These are phyloP conservation scores for Petromus typicus DNA, from an alignment of 2,113 vertebrate species.

Conservation along the genomic window DNA sequence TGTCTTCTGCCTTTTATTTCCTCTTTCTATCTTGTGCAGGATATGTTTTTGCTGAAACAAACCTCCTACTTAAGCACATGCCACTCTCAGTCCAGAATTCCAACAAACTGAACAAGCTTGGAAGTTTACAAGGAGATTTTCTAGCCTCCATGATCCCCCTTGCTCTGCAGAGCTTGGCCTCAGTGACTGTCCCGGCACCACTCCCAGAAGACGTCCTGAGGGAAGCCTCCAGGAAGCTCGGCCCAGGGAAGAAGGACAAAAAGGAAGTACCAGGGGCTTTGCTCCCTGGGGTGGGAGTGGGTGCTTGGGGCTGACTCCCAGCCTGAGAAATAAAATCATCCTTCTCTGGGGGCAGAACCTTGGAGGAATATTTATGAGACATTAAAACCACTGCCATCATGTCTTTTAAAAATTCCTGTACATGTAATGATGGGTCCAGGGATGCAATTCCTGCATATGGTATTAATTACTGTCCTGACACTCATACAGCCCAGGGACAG, in stretches of 20 bases:
- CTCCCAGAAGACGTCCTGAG: background rate
- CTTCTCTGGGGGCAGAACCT: slow-evolving; percentile 18
- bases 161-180: background rate
- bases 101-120: background rate
- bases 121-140: background rate
- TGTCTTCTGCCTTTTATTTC: background rate
- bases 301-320: background rate
- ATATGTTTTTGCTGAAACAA: background rate
- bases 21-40: background rate
- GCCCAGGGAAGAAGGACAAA: background rate
- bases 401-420: slow-evolving; percentile 63
- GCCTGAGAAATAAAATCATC: slow-evolving; percentile 28
- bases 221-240: background rate
- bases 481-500: background rate
- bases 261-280: background rate
- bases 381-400: slow-evolving; percentile 57
- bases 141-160: background rate
- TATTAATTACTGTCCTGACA: slow-evolving; percentile 64
- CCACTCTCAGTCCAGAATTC: background rate
- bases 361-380: slow-evolving; percentile 69
- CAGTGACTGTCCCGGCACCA: background rate
- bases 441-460: slow-evolving; percentile 60
- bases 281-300: background rate
- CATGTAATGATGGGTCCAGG: slow-evolving; percentile 63
- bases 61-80: background rate